Evolutionary conservation across 92 coral and sea anemone species (phyloP).

Genomic region (Plumapathes pennacea): DNA sequence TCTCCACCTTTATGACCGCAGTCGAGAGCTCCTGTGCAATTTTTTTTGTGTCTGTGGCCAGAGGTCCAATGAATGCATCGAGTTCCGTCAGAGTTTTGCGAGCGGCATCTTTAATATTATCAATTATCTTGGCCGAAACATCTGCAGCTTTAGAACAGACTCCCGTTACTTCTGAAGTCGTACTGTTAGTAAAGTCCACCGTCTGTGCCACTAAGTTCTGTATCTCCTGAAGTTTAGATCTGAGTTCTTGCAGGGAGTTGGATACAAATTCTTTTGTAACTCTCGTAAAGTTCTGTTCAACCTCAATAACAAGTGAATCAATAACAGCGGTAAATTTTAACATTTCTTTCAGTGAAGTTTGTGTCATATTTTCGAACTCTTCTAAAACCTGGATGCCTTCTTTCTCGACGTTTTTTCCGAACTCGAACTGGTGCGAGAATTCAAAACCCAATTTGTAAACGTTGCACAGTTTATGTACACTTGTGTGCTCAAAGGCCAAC

Average conservation of each 20-base stretch:
- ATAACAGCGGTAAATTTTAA: constrained; percentile 76
- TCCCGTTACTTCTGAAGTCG: constrained; percentile 68
- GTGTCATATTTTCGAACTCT: constrained; percentile 59
- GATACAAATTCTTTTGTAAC: constrained; percentile 67
- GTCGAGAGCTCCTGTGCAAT: constrained; percentile 62
- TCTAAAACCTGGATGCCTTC: constrained; percentile 62
- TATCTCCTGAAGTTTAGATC: constrained; percentile 56
- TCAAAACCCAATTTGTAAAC: constrained; percentile 68
- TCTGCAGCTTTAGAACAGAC: constrained; percentile 73
- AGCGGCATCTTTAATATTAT: constrained; percentile 72
- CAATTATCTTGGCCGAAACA: constrained; percentile 77
- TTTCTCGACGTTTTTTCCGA: constrained; percentile 72
- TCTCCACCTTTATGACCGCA: constrained; percentile 78
- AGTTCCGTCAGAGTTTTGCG: constrained; percentile 65
- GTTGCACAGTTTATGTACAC: constrained; percentile 65
- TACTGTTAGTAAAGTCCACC: constrained; percentile 81
- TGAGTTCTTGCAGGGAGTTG: constrained; percentile 61
- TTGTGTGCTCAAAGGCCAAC: constrained; percentile 50
- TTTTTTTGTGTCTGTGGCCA: constrained; percentile 44
- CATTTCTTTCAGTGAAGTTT: constrained; percentile 66
- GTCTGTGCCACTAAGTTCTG: constrained; percentile 67
- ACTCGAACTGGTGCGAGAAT: constrained; percentile 62
- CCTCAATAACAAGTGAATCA: constrained; percentile 63
- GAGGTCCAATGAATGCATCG: constrained; percentile 71
- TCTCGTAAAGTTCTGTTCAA: constrained; percentile 65